phyloP scores from a whole-genome alignment of 2,113 vertebrate species.

The Callocephalon fimbriatum region DNA sequence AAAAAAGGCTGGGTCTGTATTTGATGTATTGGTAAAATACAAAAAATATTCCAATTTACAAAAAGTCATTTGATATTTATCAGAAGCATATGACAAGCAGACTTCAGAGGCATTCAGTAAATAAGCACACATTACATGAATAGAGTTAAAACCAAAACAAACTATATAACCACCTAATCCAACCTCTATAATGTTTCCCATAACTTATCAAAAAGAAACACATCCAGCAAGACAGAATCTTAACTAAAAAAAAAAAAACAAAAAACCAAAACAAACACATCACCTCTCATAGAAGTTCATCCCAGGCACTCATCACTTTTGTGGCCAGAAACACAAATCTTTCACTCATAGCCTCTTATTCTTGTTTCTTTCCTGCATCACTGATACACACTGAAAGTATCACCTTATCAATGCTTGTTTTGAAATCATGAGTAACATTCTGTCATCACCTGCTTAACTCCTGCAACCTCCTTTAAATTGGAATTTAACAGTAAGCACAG shows the following conservation, averaged over 20 bases:
- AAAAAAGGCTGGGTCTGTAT: not conserved
- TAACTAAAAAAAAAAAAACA: not conserved
- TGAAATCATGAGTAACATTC: not conserved
- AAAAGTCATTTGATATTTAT: not conserved
- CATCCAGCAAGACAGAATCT: not conserved
- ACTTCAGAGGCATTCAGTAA: not conserved
- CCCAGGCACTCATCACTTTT: accelerated
- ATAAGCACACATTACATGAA: not conserved
- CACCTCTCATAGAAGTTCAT: not conserved
- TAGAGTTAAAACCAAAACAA: not conserved
- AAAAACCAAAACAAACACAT: not conserved
- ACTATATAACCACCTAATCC: not conserved
- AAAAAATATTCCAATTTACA: not conserved
- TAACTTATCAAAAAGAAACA: not conserved
- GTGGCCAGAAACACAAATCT: not conserved
- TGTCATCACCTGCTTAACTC: not conserved
- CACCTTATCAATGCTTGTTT: not conserved
- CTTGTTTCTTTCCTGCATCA: not conserved
- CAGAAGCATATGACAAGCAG: not conserved
- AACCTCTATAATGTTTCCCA: not conserved
- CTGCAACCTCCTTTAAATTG: not conserved
- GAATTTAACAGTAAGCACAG: not conserved
- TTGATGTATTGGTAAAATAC: not conserved
- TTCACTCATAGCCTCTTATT: not conserved
- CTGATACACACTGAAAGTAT: not conserved